phyloP scores from a whole-genome alignment of 2,113 vertebrate genomes.

The Prietella phreatophila region DNA sequence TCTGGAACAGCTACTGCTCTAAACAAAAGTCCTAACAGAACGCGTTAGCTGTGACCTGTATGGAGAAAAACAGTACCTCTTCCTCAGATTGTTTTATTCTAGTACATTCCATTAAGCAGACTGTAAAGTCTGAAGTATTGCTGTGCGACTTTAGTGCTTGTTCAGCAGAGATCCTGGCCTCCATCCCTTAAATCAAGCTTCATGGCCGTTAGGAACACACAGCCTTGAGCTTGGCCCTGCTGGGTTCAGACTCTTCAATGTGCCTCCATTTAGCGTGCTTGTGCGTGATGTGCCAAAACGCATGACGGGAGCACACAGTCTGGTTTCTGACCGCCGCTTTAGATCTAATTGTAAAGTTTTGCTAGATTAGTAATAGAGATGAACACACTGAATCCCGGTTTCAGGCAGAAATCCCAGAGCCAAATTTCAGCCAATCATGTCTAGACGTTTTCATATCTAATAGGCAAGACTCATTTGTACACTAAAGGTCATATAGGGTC shows the following conservation, averaged over 20 bases:
- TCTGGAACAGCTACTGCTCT: background rate
- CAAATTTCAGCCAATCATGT: background rate
- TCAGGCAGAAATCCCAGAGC: background rate
- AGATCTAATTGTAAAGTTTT: background rate
- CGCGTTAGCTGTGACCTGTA: background rate
- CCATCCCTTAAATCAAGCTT: conserved; percentile 6
- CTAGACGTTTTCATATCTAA: background rate
- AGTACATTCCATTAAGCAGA: background rate
- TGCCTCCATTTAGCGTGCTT: background rate
- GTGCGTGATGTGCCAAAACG: conserved; percentile 17
- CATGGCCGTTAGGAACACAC: background rate
- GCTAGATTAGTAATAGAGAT: background rate
- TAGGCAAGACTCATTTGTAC: background rate
- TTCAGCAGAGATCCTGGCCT: conserved; percentile 1
- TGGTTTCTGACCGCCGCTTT: background rate
- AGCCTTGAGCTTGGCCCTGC: conserved; percentile 31
- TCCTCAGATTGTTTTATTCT: background rate
- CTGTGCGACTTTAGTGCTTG: background rate
- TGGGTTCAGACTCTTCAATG: background rate
- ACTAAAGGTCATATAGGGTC: background rate
- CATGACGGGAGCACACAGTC: background rate
- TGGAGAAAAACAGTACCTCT: background rate
- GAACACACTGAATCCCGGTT: background rate
- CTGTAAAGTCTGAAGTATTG: background rate
- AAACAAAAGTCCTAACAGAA: background rate